Evolutionary conservation across 1,140 invertebrate species (phyloP).

Genomic region (Trichoplusia ni): DNA sequence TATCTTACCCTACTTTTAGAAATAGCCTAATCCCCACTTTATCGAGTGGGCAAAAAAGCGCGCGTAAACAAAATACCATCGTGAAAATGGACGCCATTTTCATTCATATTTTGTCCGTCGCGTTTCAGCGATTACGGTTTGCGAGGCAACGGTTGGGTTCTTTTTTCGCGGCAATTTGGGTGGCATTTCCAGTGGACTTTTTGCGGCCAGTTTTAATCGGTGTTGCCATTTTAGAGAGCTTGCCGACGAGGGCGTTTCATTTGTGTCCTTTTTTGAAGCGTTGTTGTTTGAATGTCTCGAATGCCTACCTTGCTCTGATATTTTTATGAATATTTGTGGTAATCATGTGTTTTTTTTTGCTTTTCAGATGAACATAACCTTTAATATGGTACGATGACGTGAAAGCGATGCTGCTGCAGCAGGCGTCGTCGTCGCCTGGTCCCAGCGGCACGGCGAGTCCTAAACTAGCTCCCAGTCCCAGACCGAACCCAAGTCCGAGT

Average conservation of each 20-base stretch:
- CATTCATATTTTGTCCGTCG: slow-evolving; percentile 54
- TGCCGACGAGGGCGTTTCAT: slow-evolving; percentile 49
- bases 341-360: slow-evolving; percentile 15
- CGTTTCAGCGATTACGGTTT: slow-evolving; percentile 66
- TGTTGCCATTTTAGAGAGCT: slow-evolving; percentile 62
- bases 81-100: slow-evolving; percentile 54
- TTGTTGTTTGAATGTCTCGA: slow-evolving; percentile 28
- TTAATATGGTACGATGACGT: slow-evolving; percentile 69
- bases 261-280: slow-evolving; percentile 39
- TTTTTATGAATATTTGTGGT: slow-evolving; percentile 21
- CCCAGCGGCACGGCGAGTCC: slow-evolving; percentile 75
- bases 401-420: slow-evolving; percentile 77
- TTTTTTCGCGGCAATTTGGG: slow-evolving; percentile 69
- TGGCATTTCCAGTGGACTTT: slow-evolving; percentile 58
- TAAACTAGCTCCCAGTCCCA: slow-evolving; percentile 54
- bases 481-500: slow-evolving; percentile 59
- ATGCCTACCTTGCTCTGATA: slow-evolving; percentile 5
- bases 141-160: slow-evolving; percentile 41
- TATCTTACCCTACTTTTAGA: slow-evolving; percentile 29
- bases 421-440: slow-evolving; percentile 70
- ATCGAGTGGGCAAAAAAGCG: slow-evolving; percentile 50
- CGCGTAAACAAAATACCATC: slow-evolving; percentile 49
- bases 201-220: slow-evolving; percentile 70
- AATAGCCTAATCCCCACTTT: slow-evolving; percentile 48
- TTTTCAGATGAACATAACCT: slow-evolving; percentile 54